Evolutionary conservation across 2,113 vertebrate species (phyloP).

Genomic region (Entelurus aequoreus): DNA sequence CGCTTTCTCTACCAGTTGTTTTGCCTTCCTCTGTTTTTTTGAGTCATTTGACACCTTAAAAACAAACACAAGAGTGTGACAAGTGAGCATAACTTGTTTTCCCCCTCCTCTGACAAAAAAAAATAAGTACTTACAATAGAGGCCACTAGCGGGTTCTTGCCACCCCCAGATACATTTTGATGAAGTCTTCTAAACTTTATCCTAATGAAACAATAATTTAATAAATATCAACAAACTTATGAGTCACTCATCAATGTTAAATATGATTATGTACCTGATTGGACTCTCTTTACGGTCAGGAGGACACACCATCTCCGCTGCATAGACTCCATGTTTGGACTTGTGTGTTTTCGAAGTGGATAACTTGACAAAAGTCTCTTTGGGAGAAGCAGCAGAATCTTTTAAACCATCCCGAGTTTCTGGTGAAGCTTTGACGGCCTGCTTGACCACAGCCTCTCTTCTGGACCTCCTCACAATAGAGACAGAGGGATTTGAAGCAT

Average conservation of each 20-base stretch:
- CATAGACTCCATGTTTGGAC: constrained; percentile 71
- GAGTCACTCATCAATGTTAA: neutral
- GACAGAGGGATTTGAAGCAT: constrained; percentile 8
- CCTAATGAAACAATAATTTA: constrained; percentile 63
- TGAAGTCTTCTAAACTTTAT: constrained; percentile 85
- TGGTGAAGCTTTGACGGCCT: constrained; percentile 31
- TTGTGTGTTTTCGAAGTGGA: constrained; percentile 72
- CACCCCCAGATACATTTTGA: constrained; percentile 52
- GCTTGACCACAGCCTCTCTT: constrained; percentile 42
- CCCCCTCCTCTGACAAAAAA: neutral
- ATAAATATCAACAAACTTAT: neutral
- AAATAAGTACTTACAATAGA: constrained; percentile 68
- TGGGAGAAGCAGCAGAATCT: constrained; percentile 13
- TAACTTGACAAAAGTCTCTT: constrained; percentile 37
- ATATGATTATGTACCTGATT: constrained; percentile 75
- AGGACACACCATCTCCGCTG: constrained; percentile 75
- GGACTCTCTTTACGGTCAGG: constrained; percentile 75
- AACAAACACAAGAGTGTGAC: neutral
- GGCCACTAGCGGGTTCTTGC: constrained; percentile 51
- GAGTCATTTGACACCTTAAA: constrained; percentile 44
- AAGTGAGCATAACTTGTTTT: neutral
- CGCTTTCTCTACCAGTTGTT: constrained; percentile 85
- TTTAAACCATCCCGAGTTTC: constrained; percentile 24
- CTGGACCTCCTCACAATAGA: constrained; percentile 56
- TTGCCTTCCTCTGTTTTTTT: constrained; percentile 81